Percentiles rank a stretch among this genome's conserved stretches.
phyloP scores from a whole-genome alignment of 2,888 invertebrate genomes.

The Crepidodera aurea region DNA sequence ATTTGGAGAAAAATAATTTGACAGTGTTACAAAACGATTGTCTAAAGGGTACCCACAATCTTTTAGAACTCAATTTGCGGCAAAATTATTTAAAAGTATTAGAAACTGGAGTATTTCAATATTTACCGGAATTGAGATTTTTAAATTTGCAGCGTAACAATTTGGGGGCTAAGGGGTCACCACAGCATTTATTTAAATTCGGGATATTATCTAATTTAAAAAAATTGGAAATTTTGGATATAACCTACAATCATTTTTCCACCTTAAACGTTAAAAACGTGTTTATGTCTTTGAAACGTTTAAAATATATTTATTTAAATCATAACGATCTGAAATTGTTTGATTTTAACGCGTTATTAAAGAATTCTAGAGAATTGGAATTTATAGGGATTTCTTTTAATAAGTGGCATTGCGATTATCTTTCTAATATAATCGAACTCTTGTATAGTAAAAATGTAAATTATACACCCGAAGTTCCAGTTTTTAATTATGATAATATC shows the following conservation, averaged over 20 bases:
- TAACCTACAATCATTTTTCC: constrained; percentile 9
- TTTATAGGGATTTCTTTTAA: constrained; percentile 22
- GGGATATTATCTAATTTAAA: constrained; percentile 9
- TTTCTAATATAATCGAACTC: constrained; percentile 5
- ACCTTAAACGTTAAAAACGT: constrained; percentile 2
- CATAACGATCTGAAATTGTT: constrained; percentile 20
- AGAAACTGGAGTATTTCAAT: constrained; percentile 1
- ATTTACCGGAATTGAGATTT: background rate
- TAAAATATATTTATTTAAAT: constrained; percentile 8
- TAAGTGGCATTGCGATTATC: constrained; percentile 19
- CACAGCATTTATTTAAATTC: constrained; percentile 5
- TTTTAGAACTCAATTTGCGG: background rate
- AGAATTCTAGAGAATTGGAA: constrained; percentile 4
- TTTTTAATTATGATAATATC: constrained; percentile 23
- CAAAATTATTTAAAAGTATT: constrained; percentile 5
- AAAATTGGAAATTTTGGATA: constrained; percentile 14
- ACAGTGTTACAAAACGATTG: constrained; percentile 3
- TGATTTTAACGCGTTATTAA: constrained; percentile 12
- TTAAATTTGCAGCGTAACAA: constrained; percentile 15
- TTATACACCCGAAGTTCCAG: constrained; percentile 9
- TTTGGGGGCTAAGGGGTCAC: background rate
- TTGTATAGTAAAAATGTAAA: constrained; percentile 12
- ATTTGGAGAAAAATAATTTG: constrained; percentile 7
- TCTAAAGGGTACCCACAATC: background rate
- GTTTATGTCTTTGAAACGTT: constrained; percentile 13